Percentiles rank a stretch among this genome's conserved stretches.
phyloP scores from a whole-genome alignment of 2,888 invertebrate genomes.

The Lasioglossum calceatum region DNA sequence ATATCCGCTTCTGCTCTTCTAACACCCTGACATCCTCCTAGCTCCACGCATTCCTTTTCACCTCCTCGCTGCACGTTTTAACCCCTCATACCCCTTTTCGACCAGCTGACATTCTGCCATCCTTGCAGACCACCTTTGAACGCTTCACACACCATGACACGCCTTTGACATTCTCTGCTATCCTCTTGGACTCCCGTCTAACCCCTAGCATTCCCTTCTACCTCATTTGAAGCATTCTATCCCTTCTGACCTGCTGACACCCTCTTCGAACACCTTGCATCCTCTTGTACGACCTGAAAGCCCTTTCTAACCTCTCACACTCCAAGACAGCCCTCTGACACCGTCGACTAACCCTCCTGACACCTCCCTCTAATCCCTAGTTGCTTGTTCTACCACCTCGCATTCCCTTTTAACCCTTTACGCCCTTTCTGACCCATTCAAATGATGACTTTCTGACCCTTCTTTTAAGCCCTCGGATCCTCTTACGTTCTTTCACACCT shows the following conservation, averaged over 20 bases:
- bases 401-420: background rate
- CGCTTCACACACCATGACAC: background rate
- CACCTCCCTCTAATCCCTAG: background rate
- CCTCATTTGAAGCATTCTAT: background rate
- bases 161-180: background rate
- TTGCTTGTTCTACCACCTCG: background rate
- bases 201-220: background rate
- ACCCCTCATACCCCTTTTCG: background rate
- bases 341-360: background rate
- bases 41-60: background rate
- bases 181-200: background rate
- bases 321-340: background rate
- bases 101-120: background rate
- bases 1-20: background rate
- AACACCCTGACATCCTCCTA: background rate
- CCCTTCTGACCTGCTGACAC: background rate
- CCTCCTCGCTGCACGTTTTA: background rate
- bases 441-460: background rate
- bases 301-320: background rate
- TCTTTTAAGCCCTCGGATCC: background rate
- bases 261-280: background rate
- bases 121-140: background rate
- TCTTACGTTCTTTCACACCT: too few relatives aligned
- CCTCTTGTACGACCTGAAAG: background rate
- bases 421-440: background rate